These are phyloP conservation scores for Daphoenositta chrysoptera DNA, from an alignment of 2,113 vertebrate species.

Conservation along the genomic window DNA sequence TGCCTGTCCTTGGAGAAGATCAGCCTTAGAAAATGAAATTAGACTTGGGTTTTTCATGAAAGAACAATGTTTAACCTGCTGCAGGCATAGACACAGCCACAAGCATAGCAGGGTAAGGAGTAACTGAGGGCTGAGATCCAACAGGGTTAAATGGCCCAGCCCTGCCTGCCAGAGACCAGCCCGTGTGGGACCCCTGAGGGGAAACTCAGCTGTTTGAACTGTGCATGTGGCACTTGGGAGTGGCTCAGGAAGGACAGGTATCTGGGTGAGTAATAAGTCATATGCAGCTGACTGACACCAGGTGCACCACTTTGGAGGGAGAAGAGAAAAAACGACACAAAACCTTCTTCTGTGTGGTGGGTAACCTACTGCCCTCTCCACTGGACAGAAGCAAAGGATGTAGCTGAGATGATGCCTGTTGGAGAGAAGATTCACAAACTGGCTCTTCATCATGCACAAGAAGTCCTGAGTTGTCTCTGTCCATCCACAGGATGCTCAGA, in stretches of 20 bases:
- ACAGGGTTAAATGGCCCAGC: background rate
- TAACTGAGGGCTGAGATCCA: background rate
- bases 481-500: background rate
- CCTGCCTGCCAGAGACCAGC: background rate
- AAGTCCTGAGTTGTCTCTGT: background rate
- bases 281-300: background rate
- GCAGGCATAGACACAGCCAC: background rate
- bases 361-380: background rate
- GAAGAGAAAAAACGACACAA: background rate
- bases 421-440: background rate
- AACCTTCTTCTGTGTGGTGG: background rate
- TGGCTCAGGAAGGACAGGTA: background rate
- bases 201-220: background rate
- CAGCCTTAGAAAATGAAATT: background rate
- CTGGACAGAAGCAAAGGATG: background rate
- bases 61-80: background rate
- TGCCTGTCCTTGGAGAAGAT: background rate
- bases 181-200: rapidly evolving
- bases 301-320: background rate
- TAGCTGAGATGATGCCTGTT: background rate
- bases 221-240: background rate
- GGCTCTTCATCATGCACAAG: background rate
- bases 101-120: background rate
- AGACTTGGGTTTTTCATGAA: background rate
- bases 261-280: background rate